Evolutionary conservation across 2,888 invertebrate species (phyloP).

Genomic region (Zaprionus lineosus): DNA sequence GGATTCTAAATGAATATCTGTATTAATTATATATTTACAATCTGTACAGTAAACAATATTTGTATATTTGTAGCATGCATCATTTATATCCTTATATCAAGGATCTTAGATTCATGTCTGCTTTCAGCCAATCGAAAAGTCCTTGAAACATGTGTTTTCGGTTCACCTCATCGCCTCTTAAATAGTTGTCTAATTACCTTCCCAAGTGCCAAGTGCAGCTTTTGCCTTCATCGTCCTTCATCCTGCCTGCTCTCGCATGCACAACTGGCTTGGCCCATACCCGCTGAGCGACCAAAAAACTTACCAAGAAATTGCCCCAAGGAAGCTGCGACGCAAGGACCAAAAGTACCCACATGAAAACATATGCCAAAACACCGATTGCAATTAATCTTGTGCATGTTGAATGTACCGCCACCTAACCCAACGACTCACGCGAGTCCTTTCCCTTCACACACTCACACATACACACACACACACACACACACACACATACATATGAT

Average conservation of each 20-base stretch:
- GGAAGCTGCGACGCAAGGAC: constrained; percentile 33
- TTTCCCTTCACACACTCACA: too few relatives aligned
- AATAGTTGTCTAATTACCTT: constrained; percentile 71
- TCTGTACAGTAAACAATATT: too few relatives aligned
- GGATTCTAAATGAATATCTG: too few relatives aligned
- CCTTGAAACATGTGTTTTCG: constrained; percentile 55
- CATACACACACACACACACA: too few relatives aligned
- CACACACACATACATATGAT: too few relatives aligned
- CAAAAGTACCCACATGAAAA: constrained; percentile 45
- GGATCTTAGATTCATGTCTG: constrained; percentile 8
- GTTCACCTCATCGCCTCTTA: constrained; percentile 43
- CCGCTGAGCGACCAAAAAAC: constrained; percentile 29
- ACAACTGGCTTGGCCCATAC: too few relatives aligned
- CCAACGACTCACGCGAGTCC: too few relatives aligned
- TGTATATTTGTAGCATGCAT: too few relatives aligned
- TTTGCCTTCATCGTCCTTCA: too few relatives aligned
- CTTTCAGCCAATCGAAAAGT: constrained; percentile 27
- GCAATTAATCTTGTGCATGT: constrained; percentile 79
- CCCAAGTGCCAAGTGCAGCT: constrained; percentile 62
- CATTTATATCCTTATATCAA: too few relatives aligned
- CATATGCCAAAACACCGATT: constrained; percentile 80
- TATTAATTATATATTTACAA: too few relatives aligned
- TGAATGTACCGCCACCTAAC: constrained; percentile 16
- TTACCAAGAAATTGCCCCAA: constrained; percentile 40
- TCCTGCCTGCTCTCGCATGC: background rate